phyloP scores from a whole-genome alignment of 2,888 invertebrate genomes.

The Dryobotodes eremita region DNA sequence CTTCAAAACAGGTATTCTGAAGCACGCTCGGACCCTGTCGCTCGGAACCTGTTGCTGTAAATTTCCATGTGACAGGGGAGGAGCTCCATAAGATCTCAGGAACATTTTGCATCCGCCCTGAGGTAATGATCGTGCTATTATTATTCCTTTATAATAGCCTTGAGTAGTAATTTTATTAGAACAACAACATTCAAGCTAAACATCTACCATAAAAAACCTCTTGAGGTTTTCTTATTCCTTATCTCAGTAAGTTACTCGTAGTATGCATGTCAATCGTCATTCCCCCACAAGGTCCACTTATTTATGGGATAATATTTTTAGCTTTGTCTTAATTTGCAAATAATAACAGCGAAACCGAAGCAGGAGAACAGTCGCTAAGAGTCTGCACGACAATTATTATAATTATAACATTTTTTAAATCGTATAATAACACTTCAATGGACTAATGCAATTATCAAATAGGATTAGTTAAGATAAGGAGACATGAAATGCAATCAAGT shows the following conservation, averaged over 20 bases:
- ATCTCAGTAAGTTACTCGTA: not conserved
- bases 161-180: not conserved
- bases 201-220: not conserved
- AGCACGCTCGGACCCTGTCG: conserved; percentile 34
- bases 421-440: not conserved
- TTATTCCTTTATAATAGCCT: not conserved
- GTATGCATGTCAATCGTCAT: not conserved
- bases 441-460: conserved; percentile 8
- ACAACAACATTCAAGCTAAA: not conserved
- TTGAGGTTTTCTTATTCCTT: not conserved
- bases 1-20: conserved; percentile 41
- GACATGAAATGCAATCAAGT: not conserved
- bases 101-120: conserved; percentile 25
- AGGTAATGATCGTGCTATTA: not conserved
- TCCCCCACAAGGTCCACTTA: not conserved
- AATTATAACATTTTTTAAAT: not conserved
- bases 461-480: conserved; percentile 1
- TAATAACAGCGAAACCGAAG: not conserved
- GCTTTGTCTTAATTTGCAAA: not conserved
- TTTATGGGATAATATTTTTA: not conserved
- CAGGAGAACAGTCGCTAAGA: not conserved
- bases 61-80: conserved; percentile 26
- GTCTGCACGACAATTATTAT: not conserved
- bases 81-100: not conserved
- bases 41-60: conserved; percentile 44